phyloP scores from a whole-genome alignment of 2,888 invertebrate genomes.

The Yponomeuta cagnagella region DNA sequence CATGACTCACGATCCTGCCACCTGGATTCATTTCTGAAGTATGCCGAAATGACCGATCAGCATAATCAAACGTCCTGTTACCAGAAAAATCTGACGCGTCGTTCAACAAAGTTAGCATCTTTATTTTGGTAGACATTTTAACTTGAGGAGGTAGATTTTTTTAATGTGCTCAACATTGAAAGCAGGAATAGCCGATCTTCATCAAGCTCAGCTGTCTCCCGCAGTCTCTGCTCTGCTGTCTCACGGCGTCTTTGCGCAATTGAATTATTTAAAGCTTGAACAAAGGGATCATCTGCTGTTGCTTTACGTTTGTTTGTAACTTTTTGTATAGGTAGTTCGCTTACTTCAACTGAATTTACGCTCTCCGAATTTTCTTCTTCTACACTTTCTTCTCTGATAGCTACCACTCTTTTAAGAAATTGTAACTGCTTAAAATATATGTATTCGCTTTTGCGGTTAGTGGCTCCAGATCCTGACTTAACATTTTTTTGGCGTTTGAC shows the following conservation, averaged over 20 bases:
- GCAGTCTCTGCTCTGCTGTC: slow-evolving; percentile 20
- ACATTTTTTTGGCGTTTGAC: slow-evolving; percentile 23
- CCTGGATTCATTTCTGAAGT: slow-evolving; percentile 23
- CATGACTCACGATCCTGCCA: slow-evolving; percentile 22
- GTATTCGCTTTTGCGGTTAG: slow-evolving; percentile 22
- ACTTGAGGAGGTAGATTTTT: slow-evolving; percentile 21
- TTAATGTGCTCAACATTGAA: slow-evolving; percentile 23
- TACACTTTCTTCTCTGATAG: slow-evolving; percentile 17
- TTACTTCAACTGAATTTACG: slow-evolving; percentile 5
- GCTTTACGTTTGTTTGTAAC: slow-evolving; percentile 19
- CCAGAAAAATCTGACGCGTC: slow-evolving; percentile 20
- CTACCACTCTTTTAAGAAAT: slow-evolving; percentile 24
- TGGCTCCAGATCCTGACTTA: slow-evolving; percentile 22
- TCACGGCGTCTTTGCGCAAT: slow-evolving; percentile 23
- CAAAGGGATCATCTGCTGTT: slow-evolving; percentile 22
- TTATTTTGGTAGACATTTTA: slow-evolving; percentile 22
- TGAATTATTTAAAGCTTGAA: slow-evolving; percentile 23
- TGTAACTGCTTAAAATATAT: slow-evolving; percentile 26
- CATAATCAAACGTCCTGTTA: slow-evolving; percentile 23
- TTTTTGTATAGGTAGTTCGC: slow-evolving; percentile 7
- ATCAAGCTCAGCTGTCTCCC: slow-evolving; percentile 15
- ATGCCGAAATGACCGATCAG: slow-evolving; percentile 20
- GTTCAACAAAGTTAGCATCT: slow-evolving; percentile 25
- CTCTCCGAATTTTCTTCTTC: neutral
- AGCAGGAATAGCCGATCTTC: slow-evolving; percentile 24